These are phyloP conservation scores for Zaprionus bogoriensis DNA, from an alignment of 2,888 invertebrate genomes.

Conservation along the genomic window DNA sequence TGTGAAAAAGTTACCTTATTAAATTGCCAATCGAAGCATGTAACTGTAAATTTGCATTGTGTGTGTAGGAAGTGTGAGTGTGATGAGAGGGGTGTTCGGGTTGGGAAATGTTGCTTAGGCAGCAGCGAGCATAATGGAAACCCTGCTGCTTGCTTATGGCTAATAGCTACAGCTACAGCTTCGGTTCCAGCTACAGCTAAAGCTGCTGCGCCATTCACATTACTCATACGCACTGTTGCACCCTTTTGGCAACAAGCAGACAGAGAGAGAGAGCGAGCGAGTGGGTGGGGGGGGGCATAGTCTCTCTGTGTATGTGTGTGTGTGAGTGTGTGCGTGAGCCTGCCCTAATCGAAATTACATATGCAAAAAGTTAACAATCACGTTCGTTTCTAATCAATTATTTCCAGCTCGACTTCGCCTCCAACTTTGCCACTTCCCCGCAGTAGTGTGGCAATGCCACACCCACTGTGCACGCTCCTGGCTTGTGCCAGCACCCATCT, in stretches of 20 bases:
- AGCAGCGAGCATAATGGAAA: conserved; percentile 50
- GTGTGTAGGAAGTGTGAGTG: conserved; percentile 17
- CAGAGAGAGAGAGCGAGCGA: not conserved
- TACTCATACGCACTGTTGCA: conserved; percentile 73
- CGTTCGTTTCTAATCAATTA: conserved; percentile 76
- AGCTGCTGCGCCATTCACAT: conserved; percentile 38
- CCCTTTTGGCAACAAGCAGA: conserved; percentile 34
- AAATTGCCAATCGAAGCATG: conserved; percentile 80
- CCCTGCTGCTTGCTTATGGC: conserved; percentile 36
- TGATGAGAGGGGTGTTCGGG: too few relatives aligned
- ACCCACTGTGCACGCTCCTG: conserved; percentile 20
- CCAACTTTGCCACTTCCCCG: too few relatives aligned
- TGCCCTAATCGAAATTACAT: conserved; percentile 68
- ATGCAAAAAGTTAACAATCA: conserved; percentile 77
- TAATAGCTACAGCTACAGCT: conserved; percentile 35
- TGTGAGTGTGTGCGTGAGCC: not conserved
- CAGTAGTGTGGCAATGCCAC: conserved; percentile 29
- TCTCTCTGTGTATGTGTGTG: not conserved
- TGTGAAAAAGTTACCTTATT: conserved; percentile 73
- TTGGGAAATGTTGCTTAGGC: conserved; percentile 50
- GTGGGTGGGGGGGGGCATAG: not conserved
- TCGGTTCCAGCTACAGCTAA: conserved; percentile 13
- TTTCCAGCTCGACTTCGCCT: conserved; percentile 51
- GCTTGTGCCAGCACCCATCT: conserved; percentile 16
- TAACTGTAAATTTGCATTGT: conserved; percentile 79